Base-by-base conservation (phyloP, 2,797 vertebrate genomes). In the Diplodus sargus region DNA sequence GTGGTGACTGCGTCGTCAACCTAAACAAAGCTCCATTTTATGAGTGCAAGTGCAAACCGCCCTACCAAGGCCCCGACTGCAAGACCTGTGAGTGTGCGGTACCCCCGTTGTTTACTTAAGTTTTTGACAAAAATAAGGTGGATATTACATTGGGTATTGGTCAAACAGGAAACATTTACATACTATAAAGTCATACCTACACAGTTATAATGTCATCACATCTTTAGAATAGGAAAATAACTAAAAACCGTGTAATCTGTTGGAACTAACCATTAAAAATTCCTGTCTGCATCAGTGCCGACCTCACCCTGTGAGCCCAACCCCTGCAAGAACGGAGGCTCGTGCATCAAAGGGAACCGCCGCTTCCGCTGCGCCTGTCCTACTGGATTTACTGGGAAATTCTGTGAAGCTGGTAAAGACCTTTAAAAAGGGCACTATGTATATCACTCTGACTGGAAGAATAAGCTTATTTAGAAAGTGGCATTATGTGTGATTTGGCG, bases 341-440 rank as follows among this genome's bases (percentile, higher is more conserved):
- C 28, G 20, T 95, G 93, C 69, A 22, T 67, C 0, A 76, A 52
- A 77, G 84, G 75, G 6, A 42, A n/a, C 0, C 75, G 71, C 8
- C 83, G 78, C 9, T 79, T 91, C 39, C 62, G 8, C 5, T 94
- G 94, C 13, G 1, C 17, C 9, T 94, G 94, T 83, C 70, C 83
- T 5, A 3, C 10, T 4, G 78, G 74, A 59, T 89, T 78, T 65
- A 86, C 56, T 4, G 93, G 93, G 13, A 90, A 48, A 56, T 91
- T 94, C 85, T 95, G 94, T 70, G 76, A 91, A 90, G 42, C 52
- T 45, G 90, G 93, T 94, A 90, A 91, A 39, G 12, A 18, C n/a
- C 39, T 51, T 14, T 30, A 28, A 3, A 3, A 20, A 57, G 18
- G 10, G 15, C 14, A 45, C 13, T 15, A 4, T 39, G 39, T 39